Percentiles rank a stretch among this genome's conserved stretches.
These are phyloP conservation scores for Eufriesea mexicana DNA, from an alignment of 1,140 invertebrate genomes.

Conservation along the genomic window DNA sequence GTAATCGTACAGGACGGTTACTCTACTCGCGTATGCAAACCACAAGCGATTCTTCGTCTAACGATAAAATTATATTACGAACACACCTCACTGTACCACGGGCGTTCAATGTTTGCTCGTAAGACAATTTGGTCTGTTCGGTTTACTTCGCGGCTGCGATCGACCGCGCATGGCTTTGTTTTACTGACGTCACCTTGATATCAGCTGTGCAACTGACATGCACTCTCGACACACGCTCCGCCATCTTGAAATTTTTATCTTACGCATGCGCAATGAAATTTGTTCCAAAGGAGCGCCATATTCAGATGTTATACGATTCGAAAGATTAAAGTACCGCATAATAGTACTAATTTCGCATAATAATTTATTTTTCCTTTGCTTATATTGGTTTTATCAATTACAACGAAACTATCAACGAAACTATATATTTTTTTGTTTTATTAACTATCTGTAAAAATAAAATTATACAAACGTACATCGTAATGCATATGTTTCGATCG, in stretches of 20 bases:
- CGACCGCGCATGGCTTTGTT: slow-evolving; percentile 81
- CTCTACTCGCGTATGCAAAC: background rate
- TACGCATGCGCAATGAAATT: slow-evolving; percentile 6
- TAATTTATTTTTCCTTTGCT: background rate
- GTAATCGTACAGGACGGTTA: background rate
- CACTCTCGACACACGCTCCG: background rate
- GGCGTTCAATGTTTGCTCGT: slow-evolving; percentile 53
- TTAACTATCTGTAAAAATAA: background rate
- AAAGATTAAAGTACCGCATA: background rate
- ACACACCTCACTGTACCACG: slow-evolving; percentile 50
- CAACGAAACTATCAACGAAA: background rate
- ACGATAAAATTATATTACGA: slow-evolving; percentile 22
- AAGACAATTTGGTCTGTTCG: slow-evolving; percentile 23
- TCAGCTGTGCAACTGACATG: slow-evolving; percentile 71
- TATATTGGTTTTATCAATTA: background rate
- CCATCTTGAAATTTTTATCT: slow-evolving; percentile 24
- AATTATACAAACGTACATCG: background rate
- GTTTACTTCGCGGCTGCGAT: slow-evolving; percentile 58
- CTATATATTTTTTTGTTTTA: background rate
- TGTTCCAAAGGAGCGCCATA: background rate
- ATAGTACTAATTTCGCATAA: background rate
- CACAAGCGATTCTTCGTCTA: background rate
- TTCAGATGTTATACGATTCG: background rate
- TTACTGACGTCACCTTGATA: slow-evolving; percentile 74
- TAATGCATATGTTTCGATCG: background rate